Evolutionary conservation across 2,888 invertebrate genomes (phyloP), one percentile per base, ranked within the genome.

Genomic region (Cotesia congregata): DNA sequence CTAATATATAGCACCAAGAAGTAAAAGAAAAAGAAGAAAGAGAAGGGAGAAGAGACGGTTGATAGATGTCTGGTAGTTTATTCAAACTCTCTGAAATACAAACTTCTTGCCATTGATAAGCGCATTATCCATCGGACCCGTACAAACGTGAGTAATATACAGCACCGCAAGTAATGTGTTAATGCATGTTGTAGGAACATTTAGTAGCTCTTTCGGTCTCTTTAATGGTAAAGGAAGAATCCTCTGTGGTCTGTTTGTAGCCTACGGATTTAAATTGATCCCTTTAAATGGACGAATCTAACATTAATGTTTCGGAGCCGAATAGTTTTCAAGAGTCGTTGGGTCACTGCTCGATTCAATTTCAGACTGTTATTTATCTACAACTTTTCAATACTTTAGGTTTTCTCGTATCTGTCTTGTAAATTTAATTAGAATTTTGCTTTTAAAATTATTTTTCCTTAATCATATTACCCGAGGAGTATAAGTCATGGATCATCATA

Each of bases 11-110:
- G 12, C 12, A 50, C 50, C 12, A 50, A 50, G 50, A 1, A 12
- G 50, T 12, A 50, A 50, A 50, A 50, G 50, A 50, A 50, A 12
- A 50, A 50, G 12, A 50, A 50, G 50, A 50, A 50, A 9, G 9
- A 41, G 41, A 41, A 65, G 70, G 12, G 41, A 60, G 39, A 38
- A 39, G 67, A 75, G 77, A 78, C 79, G 77, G 74, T 80, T 81
- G 82, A 82, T 82, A 80, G 82, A 82, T 82, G 75, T 77, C 61
- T 74, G 68, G 71, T 67, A 67, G 70, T 61, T 75, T 20, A 64
- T 62, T 50, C 12, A 50, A 50, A 50, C 50, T 50, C 30, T 17
- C 61, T 20, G 17, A 60, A 7, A 41, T 12, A 50, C 50, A 17
- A n/a, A 20, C 61, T 39, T 39, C 61, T 71, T 38, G 67, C 71